Base-by-base conservation (phyloP, 2,797 vertebrate species). In the Brachymystax lenok region DNA sequence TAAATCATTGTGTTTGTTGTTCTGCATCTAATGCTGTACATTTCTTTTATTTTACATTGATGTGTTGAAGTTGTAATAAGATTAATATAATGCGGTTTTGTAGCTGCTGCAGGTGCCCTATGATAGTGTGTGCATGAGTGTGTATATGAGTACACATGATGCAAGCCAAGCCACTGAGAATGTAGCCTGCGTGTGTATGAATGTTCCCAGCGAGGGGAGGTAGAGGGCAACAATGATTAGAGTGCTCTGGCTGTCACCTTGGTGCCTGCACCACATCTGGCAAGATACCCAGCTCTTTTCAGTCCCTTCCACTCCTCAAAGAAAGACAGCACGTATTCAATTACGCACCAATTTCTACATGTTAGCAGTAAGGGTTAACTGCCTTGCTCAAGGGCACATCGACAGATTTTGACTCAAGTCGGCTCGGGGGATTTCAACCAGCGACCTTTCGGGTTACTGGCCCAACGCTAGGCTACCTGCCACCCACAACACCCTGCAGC, bases 261-360 rank as follows among this genome's bases (percentile, higher is more conserved):
- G 51, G 71, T 79, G 85, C 77, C 82, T 79, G 85, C 76, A 77
- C 72, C 19, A 28, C 24, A 56, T 19, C 64, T 84, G 85, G 81
- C 83, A 56, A 0, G 0, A 27, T 3, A 79, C 85, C 78, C 52
- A 10, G 80, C 70, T 78, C 83, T 75, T 83, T 79, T 71, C 54
- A 66, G 71, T 75, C 86, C 68, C 77, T 76, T 79, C 80, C 68
- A 80, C 76, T 85, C 75, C 51, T 84, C 80, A 79, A 69, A 79
- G 77, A 79, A 63, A 79, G 61, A 73, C 81, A 76, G 74, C 79
- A 70, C 78, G 80, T 83, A 88, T 93, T 91, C 80, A 80, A 71
- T 90, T 89, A 83, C 85, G 84, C 76, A 69, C 84, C 85, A 76
- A 40, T 40, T 40, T 40, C 33, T 35, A 35, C 5, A 35, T 35